Evolutionary conservation across 2,888 invertebrate genomes (phyloP), one percentile per base, ranked within the genome.

Genomic region (Taenaris catops): DNA sequence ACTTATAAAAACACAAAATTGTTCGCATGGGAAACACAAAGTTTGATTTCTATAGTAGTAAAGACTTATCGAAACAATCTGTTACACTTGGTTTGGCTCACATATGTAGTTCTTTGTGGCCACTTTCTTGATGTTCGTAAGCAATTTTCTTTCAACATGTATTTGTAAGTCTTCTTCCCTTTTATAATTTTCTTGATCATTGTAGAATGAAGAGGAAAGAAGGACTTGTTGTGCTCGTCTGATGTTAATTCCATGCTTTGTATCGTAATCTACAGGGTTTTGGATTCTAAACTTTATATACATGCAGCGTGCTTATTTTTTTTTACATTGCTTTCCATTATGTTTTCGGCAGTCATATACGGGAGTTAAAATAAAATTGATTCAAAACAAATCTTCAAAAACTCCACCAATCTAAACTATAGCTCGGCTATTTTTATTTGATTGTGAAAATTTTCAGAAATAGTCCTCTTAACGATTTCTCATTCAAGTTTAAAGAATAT

Each of bases 301-400:
- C 78, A 78, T 79, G 75, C 76, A 58, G 55, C 79, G 69, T 75
- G 75, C 78, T 64, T 53, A 57, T 56, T 55, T 39, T 20, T 42
- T 42, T 46, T 46, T 51, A 63, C 63, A 70, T 70, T 78, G 69
- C 75, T 71, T 73, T 70, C 72, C 63, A 32, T 32, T 19, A n/a
- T 19, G 16, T 14, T 14, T 14, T 3, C 14, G 4, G 14, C 14
- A 14, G 4, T 14, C n/a, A n/a, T n/a, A n/a, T n/a, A n/a, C n/a
- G n/a, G n/a, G n/a, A n/a, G n/a, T n/a, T n/a, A n/a, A n/a, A n/a
- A n/a, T n/a, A n/a, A n/a, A n/a, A n/a, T n/a, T n/a, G n/a, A n/a
- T n/a, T n/a, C n/a, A n/a, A n/a, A n/a, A n/a, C n/a, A n/a, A n/a
- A n/a, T n/a, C n/a, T n/a, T n/a, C n/a, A n/a, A n/a, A n/a, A n/a